Percentiles rank a stretch among this genome's conserved stretches.
These are phyloP conservation scores for Selene dorsalis DNA, from an alignment of 2,797 vertebrate genomes.

Conservation along the genomic window DNA sequence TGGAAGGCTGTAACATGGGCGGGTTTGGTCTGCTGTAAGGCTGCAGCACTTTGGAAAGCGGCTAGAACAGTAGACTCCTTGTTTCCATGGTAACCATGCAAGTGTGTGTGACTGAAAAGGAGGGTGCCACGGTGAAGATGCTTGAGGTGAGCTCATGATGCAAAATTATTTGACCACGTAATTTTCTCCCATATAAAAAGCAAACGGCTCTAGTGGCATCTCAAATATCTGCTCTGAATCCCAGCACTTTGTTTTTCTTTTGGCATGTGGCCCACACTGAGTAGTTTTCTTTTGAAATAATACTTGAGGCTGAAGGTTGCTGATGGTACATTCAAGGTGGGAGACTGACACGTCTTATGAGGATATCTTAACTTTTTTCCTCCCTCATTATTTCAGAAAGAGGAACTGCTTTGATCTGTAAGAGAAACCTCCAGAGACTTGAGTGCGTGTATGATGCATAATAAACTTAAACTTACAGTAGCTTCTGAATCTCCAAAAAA, in stretches of 20 bases:
- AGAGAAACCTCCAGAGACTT: conserved; percentile 65
- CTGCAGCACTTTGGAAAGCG: conserved; percentile 73
- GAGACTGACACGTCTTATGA: conserved; percentile 66
- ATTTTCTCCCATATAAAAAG: conserved; percentile 43
- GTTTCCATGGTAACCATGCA: conserved; percentile 80
- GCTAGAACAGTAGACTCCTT: conserved; percentile 72
- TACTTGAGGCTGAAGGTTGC: conserved; percentile 34
- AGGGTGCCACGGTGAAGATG: conserved; percentile 58
- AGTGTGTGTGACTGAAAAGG: conserved; percentile 55
- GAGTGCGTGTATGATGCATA: conserved; percentile 55
- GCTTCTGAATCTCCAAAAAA: conserved; percentile 54
- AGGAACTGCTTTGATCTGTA: conserved; percentile 70
- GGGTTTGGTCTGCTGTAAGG: conserved; percentile 64
- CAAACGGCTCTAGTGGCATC: conserved; percentile 8
- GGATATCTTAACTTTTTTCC: conserved; percentile 48
- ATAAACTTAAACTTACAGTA: conserved; percentile 65
- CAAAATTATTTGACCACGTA: conserved; percentile 66
- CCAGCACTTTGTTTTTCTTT: conserved; percentile 1
- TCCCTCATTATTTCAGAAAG: conserved; percentile 73
- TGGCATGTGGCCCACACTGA: neutral
- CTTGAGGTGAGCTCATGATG: conserved; percentile 71
- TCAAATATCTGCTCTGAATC: conserved; percentile 8
- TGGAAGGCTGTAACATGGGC: conserved; percentile 56
- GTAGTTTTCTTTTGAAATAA: conserved; percentile 24
- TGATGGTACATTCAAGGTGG: conserved; percentile 55